A percentile compares a stretch with the other conserved stretches of the same genome.
Conservation (phyloP, 2,888 invertebrate species). For the Seladonia tumulorum region DNA sequence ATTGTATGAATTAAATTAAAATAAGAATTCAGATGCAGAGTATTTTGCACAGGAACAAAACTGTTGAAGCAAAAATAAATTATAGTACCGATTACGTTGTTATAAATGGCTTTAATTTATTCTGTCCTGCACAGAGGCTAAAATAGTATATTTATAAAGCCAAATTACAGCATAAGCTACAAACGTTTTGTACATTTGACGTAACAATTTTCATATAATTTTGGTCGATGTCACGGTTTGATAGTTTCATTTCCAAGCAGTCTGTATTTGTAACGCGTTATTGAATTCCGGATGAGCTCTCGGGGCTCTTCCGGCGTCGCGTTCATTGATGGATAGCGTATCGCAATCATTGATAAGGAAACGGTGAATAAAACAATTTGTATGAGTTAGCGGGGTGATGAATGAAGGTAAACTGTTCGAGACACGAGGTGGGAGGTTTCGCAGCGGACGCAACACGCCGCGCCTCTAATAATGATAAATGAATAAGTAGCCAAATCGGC, state of each 20-base stretch:
- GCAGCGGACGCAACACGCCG: slow-evolving; percentile 61
- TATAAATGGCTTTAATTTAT: not conserved
- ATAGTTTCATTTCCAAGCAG: not conserved
- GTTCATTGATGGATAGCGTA: slow-evolving; percentile 27
- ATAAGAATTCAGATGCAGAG: no score
- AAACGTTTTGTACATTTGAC: not conserved
- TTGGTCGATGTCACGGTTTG: not conserved
- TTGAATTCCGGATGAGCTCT: not conserved
- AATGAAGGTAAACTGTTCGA: slow-evolving; percentile 61
- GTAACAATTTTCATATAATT: not conserved
- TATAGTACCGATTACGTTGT: no score
- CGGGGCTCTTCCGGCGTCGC: not conserved
- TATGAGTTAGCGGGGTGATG: slow-evolving; percentile 61
- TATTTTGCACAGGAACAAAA: no score
- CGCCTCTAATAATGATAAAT: slow-evolving; percentile 83
- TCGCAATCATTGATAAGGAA: slow-evolving; percentile 42
- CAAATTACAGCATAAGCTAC: not conserved
- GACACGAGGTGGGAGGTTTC: slow-evolving; percentile 63
- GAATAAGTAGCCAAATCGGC: slow-evolving; percentile 83
- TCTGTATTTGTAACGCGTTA: not conserved
- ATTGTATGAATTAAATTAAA: no score
- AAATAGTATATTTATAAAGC: not conserved
- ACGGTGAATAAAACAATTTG: slow-evolving; percentile 60
- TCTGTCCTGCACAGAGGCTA: not conserved
- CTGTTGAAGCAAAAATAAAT: no score